Evolutionary conservation across 2,113 vertebrate species (phyloP).

Genomic region (Chionodraco myersi): DNA sequence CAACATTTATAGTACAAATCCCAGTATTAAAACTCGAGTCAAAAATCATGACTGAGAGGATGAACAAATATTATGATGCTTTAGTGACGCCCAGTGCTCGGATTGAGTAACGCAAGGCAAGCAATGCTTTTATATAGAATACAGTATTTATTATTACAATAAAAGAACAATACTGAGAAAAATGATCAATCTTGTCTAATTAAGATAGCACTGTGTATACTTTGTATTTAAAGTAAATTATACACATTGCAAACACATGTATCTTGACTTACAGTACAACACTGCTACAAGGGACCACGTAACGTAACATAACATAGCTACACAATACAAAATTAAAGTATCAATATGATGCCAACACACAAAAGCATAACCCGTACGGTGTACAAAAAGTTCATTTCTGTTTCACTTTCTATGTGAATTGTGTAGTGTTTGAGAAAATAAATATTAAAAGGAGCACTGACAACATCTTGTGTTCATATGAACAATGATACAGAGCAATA

Average conservation of each 20-base stretch:
- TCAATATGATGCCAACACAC: slow-evolving; percentile 52
- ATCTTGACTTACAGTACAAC: slow-evolving; percentile 53
- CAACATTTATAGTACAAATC: background rate
- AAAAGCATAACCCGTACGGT: slow-evolving; percentile 64
- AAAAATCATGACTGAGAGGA: background rate
- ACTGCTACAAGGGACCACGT: slow-evolving; percentile 36
- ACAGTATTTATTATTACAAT: slow-evolving; percentile 68
- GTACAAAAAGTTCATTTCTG: slow-evolving; percentile 59
- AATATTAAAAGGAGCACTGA: slow-evolving; percentile 58
- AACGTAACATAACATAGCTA: slow-evolving; percentile 24
- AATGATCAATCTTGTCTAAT: slow-evolving; percentile 25
- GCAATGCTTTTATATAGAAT: background rate
- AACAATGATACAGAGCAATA: slow-evolving; percentile 34
- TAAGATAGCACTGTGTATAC: slow-evolving; percentile 41
- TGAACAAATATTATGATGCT: slow-evolving; percentile 15
- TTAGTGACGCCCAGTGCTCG: slow-evolving; percentile 59
- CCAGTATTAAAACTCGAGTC: slow-evolving; percentile 1
- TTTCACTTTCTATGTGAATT: slow-evolving; percentile 14
- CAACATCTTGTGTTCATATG: slow-evolving; percentile 7
- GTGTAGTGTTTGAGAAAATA: slow-evolving; percentile 77
- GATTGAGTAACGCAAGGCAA: slow-evolving; percentile 25
- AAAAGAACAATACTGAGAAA: slow-evolving; percentile 66
- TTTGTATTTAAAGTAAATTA: slow-evolving; percentile 55
- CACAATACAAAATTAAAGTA: slow-evolving; percentile 36
- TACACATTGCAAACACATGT: slow-evolving; percentile 43